Percentiles rank a stretch among this genome's conserved stretches.
These are phyloP conservation scores for Ophion ellenae DNA, from an alignment of 2,888 invertebrate species.

Conservation along the genomic window DNA sequence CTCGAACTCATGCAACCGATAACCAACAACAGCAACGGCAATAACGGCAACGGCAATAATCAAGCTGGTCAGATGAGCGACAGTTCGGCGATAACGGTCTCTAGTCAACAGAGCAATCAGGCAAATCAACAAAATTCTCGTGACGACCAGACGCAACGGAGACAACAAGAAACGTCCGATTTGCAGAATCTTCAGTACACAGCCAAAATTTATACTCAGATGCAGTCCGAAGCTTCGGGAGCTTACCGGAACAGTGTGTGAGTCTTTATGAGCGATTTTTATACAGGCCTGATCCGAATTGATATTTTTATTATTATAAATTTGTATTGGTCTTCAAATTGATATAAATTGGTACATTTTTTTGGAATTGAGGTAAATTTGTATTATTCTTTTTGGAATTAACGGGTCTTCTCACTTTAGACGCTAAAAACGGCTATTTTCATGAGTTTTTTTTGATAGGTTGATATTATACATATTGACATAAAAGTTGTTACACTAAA, in stretches of 20 bases:
- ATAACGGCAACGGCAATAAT: conserved; percentile 75
- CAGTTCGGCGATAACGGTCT: conserved; percentile 29
- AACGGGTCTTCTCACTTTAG: too few relatives aligned
- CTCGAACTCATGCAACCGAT: conserved; percentile 80
- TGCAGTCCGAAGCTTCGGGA: conserved; percentile 73
- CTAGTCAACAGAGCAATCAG: conserved; percentile 63
- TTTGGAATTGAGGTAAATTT: too few relatives aligned
- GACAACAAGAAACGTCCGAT: conserved; percentile 69
- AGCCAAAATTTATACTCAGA: conserved; percentile 80
- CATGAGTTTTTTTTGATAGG: too few relatives aligned
- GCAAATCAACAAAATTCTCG: conserved; percentile 44
- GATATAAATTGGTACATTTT: too few relatives aligned
- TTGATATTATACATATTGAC: too few relatives aligned
- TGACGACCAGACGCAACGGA: conserved; percentile 50
- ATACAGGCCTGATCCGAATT: not conserved
- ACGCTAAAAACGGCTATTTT: too few relatives aligned
- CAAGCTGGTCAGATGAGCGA: conserved; percentile 59
- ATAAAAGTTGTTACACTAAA: too few relatives aligned
- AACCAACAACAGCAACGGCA: conserved; percentile 73
- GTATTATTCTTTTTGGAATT: too few relatives aligned
- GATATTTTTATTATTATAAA: too few relatives aligned
- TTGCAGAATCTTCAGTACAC: conserved; percentile 82
- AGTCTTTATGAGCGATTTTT: conserved; percentile 59
- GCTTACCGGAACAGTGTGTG: conserved; percentile 79
- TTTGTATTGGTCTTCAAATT: too few relatives aligned